These are phyloP conservation scores for Bubo scandiacus DNA, from an alignment of 2,113 vertebrate species.

Conservation along the genomic window DNA sequence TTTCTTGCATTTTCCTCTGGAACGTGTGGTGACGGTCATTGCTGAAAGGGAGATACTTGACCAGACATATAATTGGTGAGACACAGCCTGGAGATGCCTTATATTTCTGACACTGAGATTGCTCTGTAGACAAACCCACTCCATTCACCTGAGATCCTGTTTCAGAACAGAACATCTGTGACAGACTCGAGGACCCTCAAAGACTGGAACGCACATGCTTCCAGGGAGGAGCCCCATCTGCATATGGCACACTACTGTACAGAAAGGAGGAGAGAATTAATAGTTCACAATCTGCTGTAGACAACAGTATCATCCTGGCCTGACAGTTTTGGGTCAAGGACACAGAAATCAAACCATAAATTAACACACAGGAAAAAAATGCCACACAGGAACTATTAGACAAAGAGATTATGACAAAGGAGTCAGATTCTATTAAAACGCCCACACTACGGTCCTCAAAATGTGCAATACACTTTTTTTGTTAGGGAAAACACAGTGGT, in stretches of 20 bases:
- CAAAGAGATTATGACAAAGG: constrained; percentile 3
- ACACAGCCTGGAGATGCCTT: background rate
- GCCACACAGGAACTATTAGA: background rate
- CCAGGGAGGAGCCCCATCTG: background rate
- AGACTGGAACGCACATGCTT: background rate
- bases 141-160: background rate
- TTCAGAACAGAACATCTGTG: background rate
- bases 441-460: background rate
- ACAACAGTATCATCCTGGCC: background rate
- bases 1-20: background rate
- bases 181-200: background rate
- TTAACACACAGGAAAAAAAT: background rate
- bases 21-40: background rate
- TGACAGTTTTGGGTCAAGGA: constrained; percentile 61
- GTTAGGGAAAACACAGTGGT: background rate
- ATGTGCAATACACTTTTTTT: background rate
- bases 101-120: background rate
- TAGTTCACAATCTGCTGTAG: constrained; percentile 5
- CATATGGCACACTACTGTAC: background rate
- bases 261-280: background rate
- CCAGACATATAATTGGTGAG: background rate
- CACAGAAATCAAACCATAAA: constrained; percentile 41
- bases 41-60: background rate
- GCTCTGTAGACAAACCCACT: background rate
- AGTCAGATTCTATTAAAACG: constrained; percentile 38